Evolutionary conservation across 2,113 vertebrate genomes (phyloP).

Genomic region (Cercocebus atys): DNA sequence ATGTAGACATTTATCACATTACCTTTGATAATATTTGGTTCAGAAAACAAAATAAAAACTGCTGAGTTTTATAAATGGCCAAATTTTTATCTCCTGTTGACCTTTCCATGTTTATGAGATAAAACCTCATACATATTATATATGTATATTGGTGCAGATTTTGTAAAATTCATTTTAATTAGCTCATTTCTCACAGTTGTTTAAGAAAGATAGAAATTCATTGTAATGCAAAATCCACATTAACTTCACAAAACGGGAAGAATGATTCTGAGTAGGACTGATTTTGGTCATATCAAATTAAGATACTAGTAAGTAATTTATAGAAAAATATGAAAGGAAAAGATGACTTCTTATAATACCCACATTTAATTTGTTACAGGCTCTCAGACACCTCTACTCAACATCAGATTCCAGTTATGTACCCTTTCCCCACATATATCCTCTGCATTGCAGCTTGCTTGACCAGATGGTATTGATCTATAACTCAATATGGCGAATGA

Average conservation of each 20-base stretch:
- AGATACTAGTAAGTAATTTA: neutral
- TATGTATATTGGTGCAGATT: neutral
- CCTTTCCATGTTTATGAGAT: neutral
- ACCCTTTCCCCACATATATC: neutral
- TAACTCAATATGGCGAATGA: neutral
- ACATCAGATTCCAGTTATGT: neutral
- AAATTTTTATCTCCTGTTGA: neutral
- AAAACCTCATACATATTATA: neutral
- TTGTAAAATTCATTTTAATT: conserved; percentile 19
- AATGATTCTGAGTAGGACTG: neutral
- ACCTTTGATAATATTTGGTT: neutral
- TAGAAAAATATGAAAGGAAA: neutral
- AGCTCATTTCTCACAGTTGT: neutral
- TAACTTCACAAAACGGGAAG: neutral
- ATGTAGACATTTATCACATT: neutral
- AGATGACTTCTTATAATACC: neutral
- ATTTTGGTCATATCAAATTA: neutral
- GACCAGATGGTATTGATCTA: neutral
- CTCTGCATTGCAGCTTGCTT: neutral
- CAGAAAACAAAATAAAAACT: conserved; percentile 19
- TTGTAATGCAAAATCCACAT: neutral
- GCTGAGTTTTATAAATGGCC: neutral
- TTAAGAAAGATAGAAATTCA: neutral
- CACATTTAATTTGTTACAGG: neutral
- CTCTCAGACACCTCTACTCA: neutral